Base-by-base conservation (phyloP, 2,797 vertebrate genomes). In the Parauchenoglanis punctatus region DNA sequence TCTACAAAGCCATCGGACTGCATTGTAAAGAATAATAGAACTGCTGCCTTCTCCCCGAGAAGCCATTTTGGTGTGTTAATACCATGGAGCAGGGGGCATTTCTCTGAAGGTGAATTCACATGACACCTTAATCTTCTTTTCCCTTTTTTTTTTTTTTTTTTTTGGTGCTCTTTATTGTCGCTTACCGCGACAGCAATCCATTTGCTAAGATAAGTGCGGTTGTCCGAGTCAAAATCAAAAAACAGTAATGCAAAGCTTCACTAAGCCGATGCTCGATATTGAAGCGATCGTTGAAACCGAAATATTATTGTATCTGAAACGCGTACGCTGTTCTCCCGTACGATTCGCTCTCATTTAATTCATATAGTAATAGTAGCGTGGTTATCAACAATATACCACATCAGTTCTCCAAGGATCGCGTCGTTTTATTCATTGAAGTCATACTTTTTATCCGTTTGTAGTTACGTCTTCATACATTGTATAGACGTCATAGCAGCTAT, bases 21-120 rank as follows among this genome's bases (percentile, higher is more conserved):
- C 94, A 94, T 96, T 96, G 95, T 95, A 94, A 95, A 95, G 94
- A 95, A 95, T 96, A 96, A 96, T 96, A 96, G 95, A 95, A 95
- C 92, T 20, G 85, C 93, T 93, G 91, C 94, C 92, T 94, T 93
- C 93, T 94, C 92, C 92, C 90, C 0, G 80, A 94, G 94, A 96
- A 96, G 94, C 94, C 93, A 95, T 96, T 96, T 95, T 93, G 92
- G 94, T 92, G 92, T 93, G 93, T 94, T 96, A 96, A 96, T 96
- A 94, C 92, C 89, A 88, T 92, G 92, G 93, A 92, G 91, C 91
- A 70, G 63, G 87, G 93, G 94, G 92, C 93, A 92, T 94, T 93
- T 94, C 94, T 95, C 94, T 95, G 94, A 96, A 96, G 95, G 96
- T 96, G 96, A 96, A 95, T 95, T 96, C 92, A 93, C 84, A 67